Conservation (phyloP, 2,888 invertebrate genomes). For the Embidobia sp. region DNA sequence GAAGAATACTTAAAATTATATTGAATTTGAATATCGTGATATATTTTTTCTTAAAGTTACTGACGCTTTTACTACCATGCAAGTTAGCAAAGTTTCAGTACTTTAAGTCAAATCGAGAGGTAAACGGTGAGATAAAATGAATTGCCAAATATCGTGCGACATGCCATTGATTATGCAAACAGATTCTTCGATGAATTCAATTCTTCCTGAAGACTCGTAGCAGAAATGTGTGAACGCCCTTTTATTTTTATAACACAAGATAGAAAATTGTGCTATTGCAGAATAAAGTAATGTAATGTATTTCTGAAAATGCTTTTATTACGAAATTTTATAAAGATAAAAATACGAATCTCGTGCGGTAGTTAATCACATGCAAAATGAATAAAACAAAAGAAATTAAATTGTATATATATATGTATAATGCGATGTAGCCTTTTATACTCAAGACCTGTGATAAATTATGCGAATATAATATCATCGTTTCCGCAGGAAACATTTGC, state of each 20-base stretch:
- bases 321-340: conserved; percentile 36
- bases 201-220: too few species aligned
- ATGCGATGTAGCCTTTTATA: too few species aligned
- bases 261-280: too few species aligned
- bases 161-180: conserved; percentile 38
- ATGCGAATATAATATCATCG: conserved; percentile 36
- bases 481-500: conserved; percentile 53
- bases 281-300: conserved; percentile 9
- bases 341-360: conserved; percentile 40
- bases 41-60: conserved; percentile 57
- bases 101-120: conserved; percentile 46
- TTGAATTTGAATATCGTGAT: too few species aligned
- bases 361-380: conserved; percentile 56
- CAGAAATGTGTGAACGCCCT: too few species aligned
- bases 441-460: too few species aligned
- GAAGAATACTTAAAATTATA: too few species aligned
- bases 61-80: conserved; percentile 69
- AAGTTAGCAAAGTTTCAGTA: conserved; percentile 68
- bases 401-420: too few species aligned
- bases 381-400: too few species aligned
- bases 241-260: too few species aligned
- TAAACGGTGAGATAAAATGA: conserved; percentile 16
- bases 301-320: conserved; percentile 29
- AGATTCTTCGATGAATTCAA: background rate
- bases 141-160: conserved; percentile 20